Base-by-base conservation (phyloP, 2,888 invertebrate genomes). In the Drosophila meridiana region DNA sequence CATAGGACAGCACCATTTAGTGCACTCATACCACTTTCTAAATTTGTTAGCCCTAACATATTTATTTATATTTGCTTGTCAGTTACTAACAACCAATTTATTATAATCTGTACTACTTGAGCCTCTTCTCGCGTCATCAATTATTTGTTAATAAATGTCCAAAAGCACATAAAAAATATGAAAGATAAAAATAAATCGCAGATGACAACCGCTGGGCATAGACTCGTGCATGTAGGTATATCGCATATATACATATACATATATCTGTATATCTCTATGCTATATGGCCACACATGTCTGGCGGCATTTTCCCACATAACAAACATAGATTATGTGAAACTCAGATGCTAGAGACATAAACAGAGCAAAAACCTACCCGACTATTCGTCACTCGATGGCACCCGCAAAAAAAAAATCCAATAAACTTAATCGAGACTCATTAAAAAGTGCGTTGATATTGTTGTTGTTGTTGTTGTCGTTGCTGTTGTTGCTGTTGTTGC, bases 131-230 rank as follows among this genome's bases (percentile, higher is more conserved):
- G 60, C 30, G 11, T 71, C 72, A 69, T 60, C 71, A 72, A 69
- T 82, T 78, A 47, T 66, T 63, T 67, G 73, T 76, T 82, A 84
- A 84, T 84, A 88, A 85, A 78, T 83, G 82, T 85, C 81, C 30
- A 62, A 69, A 60, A 26, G 9, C 34, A 42, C 70, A 55, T 42
- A 36, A 34, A 9, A 65, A 56, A 69, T 72, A 64, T 60, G 38
- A 77, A 28, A 77, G 80, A 87, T 87, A 80, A 77, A 84, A 76
- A 87, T 78, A 80, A 80, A 73, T 88, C 69, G 61, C 69, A 69
- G 70, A 82, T 79, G 87, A 81, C 73, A 84, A 62, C 56, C 65
- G 52, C 62, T 60, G 50, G 40, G 42, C 55, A 55, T 20, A 73
- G 47, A 64, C 61, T 20, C 50, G n/a, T 32, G n/a, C 32, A 32